Evolutionary conservation across 35 echinoderm and acorn worm genomes (phyloP).

Genomic region (Antedon bifida): DNA sequence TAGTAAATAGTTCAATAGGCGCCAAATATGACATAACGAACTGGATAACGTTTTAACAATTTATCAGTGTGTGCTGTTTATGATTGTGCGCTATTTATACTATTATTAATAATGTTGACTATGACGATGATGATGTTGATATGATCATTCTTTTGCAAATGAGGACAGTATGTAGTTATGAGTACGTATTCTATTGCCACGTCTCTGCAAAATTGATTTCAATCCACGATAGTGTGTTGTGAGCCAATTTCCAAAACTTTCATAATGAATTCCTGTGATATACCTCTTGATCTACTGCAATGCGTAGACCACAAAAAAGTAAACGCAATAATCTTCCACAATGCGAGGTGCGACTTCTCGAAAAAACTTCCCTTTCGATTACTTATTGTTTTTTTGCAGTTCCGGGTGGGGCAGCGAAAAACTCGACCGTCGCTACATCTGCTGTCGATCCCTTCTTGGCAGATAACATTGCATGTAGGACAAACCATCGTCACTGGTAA

Average conservation of each 20-base stretch:
- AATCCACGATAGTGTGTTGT: background rate
- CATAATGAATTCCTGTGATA: slow-evolving; percentile 3
- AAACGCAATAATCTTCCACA: slow-evolving; percentile 16
- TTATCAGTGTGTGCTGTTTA: no score
- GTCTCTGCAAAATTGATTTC: slow-evolving; percentile 13
- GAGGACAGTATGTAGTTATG: background rate
- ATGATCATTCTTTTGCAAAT: no score
- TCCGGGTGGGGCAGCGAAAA: background rate
- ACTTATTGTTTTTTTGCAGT: background rate
- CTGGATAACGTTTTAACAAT: no score
- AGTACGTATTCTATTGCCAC: slow-evolving; percentile 4
- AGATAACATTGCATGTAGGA: background rate
- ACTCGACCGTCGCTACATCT: background rate
- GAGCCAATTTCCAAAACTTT: background rate
- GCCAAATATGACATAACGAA: no score
- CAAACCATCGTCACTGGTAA: background rate
- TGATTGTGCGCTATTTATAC: no score
- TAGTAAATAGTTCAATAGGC: no score
- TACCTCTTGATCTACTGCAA: background rate
- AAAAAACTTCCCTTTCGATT: slow-evolving; percentile 12
- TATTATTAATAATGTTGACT: no score
- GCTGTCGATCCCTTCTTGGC: background rate
- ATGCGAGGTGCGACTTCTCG: background rate
- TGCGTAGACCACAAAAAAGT: background rate
- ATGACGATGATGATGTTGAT: no score